phyloP scores from a whole-genome alignment of 2,113 vertebrate genomes.

The Sander lucioperca region DNA sequence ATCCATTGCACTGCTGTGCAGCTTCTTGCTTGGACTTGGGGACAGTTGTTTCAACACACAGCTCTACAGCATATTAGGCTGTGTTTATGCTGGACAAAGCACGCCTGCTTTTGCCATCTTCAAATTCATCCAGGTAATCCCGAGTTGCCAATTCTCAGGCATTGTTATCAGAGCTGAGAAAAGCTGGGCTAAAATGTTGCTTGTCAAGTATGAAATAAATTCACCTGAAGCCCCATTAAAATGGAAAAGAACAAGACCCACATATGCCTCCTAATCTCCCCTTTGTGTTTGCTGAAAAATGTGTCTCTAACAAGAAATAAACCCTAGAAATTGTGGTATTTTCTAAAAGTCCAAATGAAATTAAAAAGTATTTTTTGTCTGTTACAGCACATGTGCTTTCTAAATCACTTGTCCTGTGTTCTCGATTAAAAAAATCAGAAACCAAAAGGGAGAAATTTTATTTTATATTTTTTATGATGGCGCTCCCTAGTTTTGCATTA shows the following conservation, averaged over 20 bases:
- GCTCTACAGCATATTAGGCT: conserved; percentile 94
- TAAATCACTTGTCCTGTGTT: neutral
- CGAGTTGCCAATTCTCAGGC: conserved; percentile 34
- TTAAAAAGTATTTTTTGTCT: neutral
- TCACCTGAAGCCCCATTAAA: conserved; percentile 52
- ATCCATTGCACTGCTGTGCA: conserved; percentile 93
- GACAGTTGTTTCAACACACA: conserved; percentile 99
- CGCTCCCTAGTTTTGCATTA: neutral
- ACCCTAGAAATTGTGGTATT: neutral
- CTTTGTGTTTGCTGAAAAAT: conserved; percentile 3
- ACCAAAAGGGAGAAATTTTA: neutral
- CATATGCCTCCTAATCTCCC: neutral
- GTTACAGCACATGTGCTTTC: too few relatives aligned
- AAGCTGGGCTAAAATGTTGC: conserved; percentile 47
- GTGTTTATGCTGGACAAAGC: conserved; percentile 92
- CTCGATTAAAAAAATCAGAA: neutral
- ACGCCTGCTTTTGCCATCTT: conserved; percentile 95
- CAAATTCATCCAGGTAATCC: conserved; percentile 97
- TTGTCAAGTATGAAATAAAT: conserved; percentile 63
- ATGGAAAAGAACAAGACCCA: conserved; percentile 25
- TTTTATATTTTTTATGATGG: too few relatives aligned
- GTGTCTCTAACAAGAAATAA: conserved; percentile 19
- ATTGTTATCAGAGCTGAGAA: conserved; percentile 55
- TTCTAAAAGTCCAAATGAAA: conserved; percentile 4
- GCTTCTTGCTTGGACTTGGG: conserved; percentile 94